phyloP scores from a whole-genome alignment of 2,888 invertebrate genomes.

The Ochropleura plecta region DNA sequence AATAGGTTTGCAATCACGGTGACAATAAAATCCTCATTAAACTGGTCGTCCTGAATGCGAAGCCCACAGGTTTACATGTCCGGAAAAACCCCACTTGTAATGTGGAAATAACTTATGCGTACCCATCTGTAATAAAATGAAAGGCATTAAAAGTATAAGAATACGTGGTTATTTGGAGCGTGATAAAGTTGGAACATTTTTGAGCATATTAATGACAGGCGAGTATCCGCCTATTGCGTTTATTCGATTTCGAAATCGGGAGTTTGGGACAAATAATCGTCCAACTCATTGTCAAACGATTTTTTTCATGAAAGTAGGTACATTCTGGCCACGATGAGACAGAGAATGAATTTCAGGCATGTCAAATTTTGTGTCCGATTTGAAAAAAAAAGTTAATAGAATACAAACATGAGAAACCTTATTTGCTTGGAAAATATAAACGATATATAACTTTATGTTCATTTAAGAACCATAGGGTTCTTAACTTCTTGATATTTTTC shows the following conservation, averaged over 20 bases:
- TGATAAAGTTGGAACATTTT: constrained; percentile 27
- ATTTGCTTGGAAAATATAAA: background rate
- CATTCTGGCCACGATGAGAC: background rate
- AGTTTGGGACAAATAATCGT: constrained; percentile 1
- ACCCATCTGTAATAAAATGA: constrained; percentile 35
- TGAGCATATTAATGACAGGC: constrained; percentile 18
- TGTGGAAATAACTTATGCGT: constrained; percentile 33
- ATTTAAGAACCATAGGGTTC: background rate
- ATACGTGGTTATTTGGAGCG: constrained; percentile 25
- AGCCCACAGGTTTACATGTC: constrained; percentile 43
- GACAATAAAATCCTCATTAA: constrained; percentile 52
- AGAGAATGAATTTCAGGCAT: background rate
- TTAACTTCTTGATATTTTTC: background rate
- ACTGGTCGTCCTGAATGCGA: constrained; percentile 35
- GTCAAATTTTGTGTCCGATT: too few relatives aligned
- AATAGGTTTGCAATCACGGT: constrained; percentile 49
- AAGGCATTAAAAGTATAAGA: constrained; percentile 18
- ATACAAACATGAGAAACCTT: background rate
- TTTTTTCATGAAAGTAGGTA: background rate
- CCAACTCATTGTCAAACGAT: background rate
- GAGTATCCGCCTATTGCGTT: constrained; percentile 12
- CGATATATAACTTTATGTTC: background rate
- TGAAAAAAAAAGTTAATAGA: background rate
- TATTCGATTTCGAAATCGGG: constrained; percentile 27
- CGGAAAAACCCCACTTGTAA: constrained; percentile 39